phyloP scores from a whole-genome alignment of 2,888 invertebrate species.

The Endomychus coccineus region DNA sequence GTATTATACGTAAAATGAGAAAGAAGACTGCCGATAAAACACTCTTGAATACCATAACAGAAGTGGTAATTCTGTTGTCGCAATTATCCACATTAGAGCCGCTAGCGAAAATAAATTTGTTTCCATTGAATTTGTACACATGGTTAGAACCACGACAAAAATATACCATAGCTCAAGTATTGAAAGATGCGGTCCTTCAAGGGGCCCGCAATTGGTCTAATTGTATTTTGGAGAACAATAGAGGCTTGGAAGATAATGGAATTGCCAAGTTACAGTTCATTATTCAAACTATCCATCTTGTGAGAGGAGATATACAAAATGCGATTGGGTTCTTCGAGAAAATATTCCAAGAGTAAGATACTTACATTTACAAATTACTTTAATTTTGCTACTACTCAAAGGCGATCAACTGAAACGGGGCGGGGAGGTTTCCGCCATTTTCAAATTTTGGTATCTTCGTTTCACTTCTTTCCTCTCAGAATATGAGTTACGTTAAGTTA shows the following conservation, averaged over 20 bases:
- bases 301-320: slow-evolving; percentile 71
- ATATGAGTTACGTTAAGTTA: too few relatives aligned
- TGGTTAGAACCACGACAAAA: slow-evolving; percentile 52
- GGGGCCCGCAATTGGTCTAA: slow-evolving; percentile 76
- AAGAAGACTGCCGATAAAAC: slow-evolving; percentile 69
- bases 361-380: too few relatives aligned
- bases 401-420: too few relatives aligned
- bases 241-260: slow-evolving; percentile 53
- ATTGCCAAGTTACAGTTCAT: slow-evolving; percentile 68
- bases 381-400: too few relatives aligned
- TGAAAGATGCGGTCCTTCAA: slow-evolving; percentile 63
- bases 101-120: slow-evolving; percentile 58
- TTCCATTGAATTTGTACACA: slow-evolving; percentile 62
- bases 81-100: slow-evolving; percentile 55
- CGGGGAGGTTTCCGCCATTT: too few relatives aligned
- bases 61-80: slow-evolving; percentile 65
- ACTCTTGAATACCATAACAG: slow-evolving; percentile 60
- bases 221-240: slow-evolving; percentile 64
- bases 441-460: neutral
- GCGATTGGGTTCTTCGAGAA: slow-evolving; percentile 76
- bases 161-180: slow-evolving; percentile 53
- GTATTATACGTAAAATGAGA: slow-evolving; percentile 66
- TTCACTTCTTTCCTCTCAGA: neutral
- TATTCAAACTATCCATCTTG: slow-evolving; percentile 74
- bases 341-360: slow-evolving; percentile 78